Percentiles rank a stretch among this genome's conserved stretches.
phyloP scores from a whole-genome alignment of 1,140 invertebrate species.

The Gryllus bimaculatus region DNA sequence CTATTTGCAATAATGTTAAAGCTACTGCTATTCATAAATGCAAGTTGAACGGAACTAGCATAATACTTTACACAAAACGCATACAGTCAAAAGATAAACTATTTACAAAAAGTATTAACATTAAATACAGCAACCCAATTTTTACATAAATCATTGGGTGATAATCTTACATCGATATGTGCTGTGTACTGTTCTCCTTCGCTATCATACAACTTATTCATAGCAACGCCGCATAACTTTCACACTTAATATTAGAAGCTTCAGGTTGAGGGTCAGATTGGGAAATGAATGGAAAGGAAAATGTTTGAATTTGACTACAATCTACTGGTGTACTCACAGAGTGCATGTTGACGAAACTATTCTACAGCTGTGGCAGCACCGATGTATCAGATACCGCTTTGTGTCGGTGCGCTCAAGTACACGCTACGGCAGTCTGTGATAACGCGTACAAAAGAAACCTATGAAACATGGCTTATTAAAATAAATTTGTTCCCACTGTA shows the following conservation, averaged over 20 bases:
- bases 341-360: background rate
- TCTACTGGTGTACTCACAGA: background rate
- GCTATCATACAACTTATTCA: background rate
- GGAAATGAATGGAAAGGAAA: background rate
- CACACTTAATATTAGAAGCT: background rate
- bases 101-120: conserved; percentile 1
- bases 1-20: background rate
- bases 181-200: background rate
- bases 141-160: background rate
- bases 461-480: conserved; percentile 1
- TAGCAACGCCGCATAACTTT: background rate
- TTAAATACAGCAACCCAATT: background rate
- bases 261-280: background rate
- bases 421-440: background rate
- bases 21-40: background rate
- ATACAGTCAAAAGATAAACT: background rate
- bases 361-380: background rate
- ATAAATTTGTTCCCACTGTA: background rate
- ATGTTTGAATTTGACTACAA: background rate
- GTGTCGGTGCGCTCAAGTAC: background rate
- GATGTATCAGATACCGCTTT: background rate
- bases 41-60: background rate
- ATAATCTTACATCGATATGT: background rate
- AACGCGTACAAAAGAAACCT: background rate
- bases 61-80: background rate